Evolutionary conservation across 2,888 invertebrate species (phyloP).

Genomic region (Empis livida): DNA sequence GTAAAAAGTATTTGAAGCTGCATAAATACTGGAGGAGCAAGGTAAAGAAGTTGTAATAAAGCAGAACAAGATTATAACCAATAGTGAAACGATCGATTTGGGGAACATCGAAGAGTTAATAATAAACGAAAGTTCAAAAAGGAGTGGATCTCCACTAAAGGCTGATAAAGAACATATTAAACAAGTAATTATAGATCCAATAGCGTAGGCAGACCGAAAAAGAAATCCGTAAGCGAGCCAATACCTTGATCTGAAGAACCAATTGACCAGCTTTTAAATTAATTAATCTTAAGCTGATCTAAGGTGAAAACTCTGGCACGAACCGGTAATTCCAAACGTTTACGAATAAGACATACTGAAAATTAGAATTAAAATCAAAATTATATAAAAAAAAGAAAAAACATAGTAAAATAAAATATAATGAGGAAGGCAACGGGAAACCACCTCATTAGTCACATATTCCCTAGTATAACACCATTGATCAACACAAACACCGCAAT

Average conservation of each 20-base stretch:
- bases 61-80: background rate
- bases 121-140: background rate
- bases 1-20: background rate
- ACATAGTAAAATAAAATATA: background rate
- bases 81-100: background rate
- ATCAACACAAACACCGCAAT: background rate
- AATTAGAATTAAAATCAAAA: too few relatives aligned
- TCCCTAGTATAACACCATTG: background rate
- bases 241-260: background rate
- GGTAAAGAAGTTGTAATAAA: background rate
- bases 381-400: background rate
- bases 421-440: background rate
- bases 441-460: background rate
- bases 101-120: background rate
- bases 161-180: too few relatives aligned
- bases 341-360: too few relatives aligned
- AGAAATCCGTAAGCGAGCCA: background rate
- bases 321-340: too few relatives aligned
- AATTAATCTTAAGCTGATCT: too few relatives aligned
- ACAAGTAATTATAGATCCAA: too few relatives aligned
- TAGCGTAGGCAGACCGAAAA: too few relatives aligned
- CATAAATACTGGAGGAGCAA: background rate
- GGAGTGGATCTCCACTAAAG: background rate
- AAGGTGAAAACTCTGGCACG: too few relatives aligned
- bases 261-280: background rate